A percentile compares a stretch with the other conserved stretches of the same genome.
Conservation (phyloP, 1,140 invertebrate genomes). For the Neodiprion virginianus region DNA sequence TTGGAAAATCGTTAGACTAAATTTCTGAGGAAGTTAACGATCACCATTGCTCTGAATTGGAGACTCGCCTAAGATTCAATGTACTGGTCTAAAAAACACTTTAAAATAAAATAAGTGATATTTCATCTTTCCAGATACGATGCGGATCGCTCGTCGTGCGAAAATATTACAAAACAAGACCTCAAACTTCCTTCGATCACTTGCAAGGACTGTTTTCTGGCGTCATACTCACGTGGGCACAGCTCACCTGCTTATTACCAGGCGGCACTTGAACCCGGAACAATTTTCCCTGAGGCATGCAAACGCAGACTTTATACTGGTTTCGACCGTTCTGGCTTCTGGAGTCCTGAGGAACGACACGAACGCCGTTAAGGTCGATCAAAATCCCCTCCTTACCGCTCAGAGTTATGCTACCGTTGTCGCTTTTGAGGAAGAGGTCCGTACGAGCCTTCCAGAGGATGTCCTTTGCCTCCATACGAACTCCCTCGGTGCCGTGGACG, state of each 20-base stretch:
- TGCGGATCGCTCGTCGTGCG: not conserved
- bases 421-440: conserved; percentile 79
- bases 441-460: conserved; percentile 77
- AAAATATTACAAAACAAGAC: too few species aligned
- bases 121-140: not conserved
- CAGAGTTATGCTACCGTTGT: conserved; percentile 79
- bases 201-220: conserved; percentile 75
- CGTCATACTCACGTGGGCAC: conserved; percentile 69
- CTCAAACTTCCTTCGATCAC: conserved; percentile 37
- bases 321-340: conserved; percentile 56
- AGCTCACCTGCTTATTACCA: conserved; percentile 65
- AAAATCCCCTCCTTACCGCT: conserved; percentile 74
- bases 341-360: conserved; percentile 66
- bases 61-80: too few species aligned
- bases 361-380: conserved; percentile 76
- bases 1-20: too few species aligned
- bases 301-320: conserved; percentile 87
- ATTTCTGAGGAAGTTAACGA: too few species aligned
- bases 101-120: not conserved
- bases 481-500: conserved; percentile 72
- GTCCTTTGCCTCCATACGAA: conserved; percentile 67
- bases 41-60: too few species aligned
- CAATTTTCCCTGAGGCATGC: conserved; percentile 84
- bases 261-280: conserved; percentile 76
- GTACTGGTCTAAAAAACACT: too few species aligned